Conservation (phyloP, 1,140 invertebrate genomes). For the Heliconius nattereri region DNA sequence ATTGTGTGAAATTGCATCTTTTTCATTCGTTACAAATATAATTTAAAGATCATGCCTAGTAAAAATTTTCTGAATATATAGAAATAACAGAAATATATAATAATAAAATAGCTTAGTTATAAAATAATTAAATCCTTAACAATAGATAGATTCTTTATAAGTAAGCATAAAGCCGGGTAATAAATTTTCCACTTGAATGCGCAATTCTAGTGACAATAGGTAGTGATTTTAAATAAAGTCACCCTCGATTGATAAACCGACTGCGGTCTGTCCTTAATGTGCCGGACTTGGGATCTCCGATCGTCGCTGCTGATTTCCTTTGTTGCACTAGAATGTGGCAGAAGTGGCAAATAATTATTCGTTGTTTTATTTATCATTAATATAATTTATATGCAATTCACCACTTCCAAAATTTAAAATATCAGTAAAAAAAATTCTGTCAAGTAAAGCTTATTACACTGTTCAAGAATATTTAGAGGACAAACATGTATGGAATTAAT, state of each 20-base stretch:
- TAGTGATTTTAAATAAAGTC: conserved; percentile 67
- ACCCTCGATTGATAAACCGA: conserved; percentile 63
- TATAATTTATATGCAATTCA: too few relatives aligned
- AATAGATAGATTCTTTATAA: conserved; percentile 2
- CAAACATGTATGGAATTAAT: too few relatives aligned
- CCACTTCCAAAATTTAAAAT: too few relatives aligned
- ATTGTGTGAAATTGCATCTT: too few relatives aligned
- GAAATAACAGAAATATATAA: too few relatives aligned
- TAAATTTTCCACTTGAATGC: conserved; percentile 52
- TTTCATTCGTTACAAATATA: too few relatives aligned
- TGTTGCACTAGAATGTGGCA: conserved; percentile 35
- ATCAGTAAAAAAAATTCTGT: too few relatives aligned
- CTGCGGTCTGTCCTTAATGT: conserved; percentile 75
- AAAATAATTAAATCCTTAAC: conserved; percentile 12
- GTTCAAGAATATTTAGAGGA: too few relatives aligned
- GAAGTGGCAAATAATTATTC: conserved; percentile 32
- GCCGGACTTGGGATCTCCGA: conserved; percentile 68
- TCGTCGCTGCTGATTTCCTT: conserved; percentile 48
- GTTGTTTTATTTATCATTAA: neutral
- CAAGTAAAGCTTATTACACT: too few relatives aligned
- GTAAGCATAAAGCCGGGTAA: conserved; percentile 34
- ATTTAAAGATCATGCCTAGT: too few relatives aligned
- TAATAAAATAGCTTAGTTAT: neutral
- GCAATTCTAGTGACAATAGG: conserved; percentile 60
- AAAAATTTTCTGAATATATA: too few relatives aligned